phyloP scores from a whole-genome alignment of 1,140 invertebrate species.

The Aphaenogaster floridana region DNA sequence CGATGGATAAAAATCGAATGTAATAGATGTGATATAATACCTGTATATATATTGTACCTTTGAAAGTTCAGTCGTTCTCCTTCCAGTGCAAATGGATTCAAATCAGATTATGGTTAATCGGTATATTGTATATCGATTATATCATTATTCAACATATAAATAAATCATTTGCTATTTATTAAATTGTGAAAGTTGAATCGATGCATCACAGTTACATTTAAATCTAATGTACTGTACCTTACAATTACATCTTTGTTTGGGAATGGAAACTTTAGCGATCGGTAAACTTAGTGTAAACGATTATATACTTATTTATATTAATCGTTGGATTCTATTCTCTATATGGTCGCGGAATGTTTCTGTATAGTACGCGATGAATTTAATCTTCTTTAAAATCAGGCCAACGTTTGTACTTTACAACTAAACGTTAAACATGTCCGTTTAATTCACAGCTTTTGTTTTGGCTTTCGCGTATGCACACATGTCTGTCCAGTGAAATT shows the following conservation, averaged over 20 bases:
- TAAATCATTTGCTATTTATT: constrained; percentile 43
- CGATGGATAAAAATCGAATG: constrained; percentile 10
- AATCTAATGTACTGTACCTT: constrained; percentile 15
- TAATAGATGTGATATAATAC: background rate
- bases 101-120: background rate
- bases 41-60: constrained; percentile 11
- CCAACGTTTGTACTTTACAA: constrained; percentile 44
- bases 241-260: constrained; percentile 27
- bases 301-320: constrained; percentile 26
- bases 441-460: constrained; percentile 49
- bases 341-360: constrained; percentile 28
- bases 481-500: constrained; percentile 35
- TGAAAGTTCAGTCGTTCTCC: constrained; percentile 15
- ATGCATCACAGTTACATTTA: constrained; percentile 49
- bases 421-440: background rate
- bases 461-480: constrained; percentile 21
- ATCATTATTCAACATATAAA: constrained; percentile 29
- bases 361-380: constrained; percentile 7
- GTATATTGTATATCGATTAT: background rate
- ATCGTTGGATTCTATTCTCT: constrained; percentile 32
- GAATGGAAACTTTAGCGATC: constrained; percentile 34
- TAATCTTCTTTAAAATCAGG: constrained; percentile 28
- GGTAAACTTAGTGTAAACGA: background rate
- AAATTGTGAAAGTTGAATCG: constrained; percentile 29
- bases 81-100: background rate